Evolutionary conservation across 2,113 vertebrate species (phyloP).

Genomic region (Micromys minutus): DNA sequence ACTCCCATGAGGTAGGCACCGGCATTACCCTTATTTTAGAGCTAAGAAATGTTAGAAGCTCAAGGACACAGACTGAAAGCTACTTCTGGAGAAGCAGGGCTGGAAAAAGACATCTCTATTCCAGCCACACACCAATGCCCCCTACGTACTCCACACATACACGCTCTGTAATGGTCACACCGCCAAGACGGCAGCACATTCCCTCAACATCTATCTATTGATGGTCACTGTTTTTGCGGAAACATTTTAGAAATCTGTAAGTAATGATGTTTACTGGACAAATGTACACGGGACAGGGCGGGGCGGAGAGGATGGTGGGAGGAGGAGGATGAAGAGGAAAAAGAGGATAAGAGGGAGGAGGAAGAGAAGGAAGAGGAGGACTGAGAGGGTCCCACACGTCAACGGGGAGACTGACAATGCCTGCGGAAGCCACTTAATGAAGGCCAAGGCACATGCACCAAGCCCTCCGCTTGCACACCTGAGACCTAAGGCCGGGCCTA

Average conservation of each 20-base stretch:
- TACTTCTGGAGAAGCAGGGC: neutral
- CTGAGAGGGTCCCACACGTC: neutral
- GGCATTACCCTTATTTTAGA: neutral
- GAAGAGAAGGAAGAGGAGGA: neutral
- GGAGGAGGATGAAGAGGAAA: neutral
- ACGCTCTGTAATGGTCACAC: neutral
- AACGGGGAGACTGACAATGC: neutral
- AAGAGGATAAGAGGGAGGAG: neutral
- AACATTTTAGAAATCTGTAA: neutral
- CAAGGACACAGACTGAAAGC: neutral
- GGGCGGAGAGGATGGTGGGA: neutral
- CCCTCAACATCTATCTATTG: neutral
- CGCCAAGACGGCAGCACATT: neutral
- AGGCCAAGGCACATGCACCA: neutral
- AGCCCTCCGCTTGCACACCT: neutral
- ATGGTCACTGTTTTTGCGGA: neutral
- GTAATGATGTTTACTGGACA: neutral
- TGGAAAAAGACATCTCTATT: neutral
- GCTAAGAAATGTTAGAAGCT: slow-evolving; percentile 15
- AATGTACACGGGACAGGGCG: neutral
- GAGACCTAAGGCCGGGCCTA: fast-evolving
- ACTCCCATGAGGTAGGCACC: neutral
- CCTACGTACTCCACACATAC: neutral
- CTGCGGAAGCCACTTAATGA: neutral
- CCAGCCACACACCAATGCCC: neutral